Conservation (phyloP, 2,113 vertebrate genomes). For the Bolborhynchus lineola region DNA sequence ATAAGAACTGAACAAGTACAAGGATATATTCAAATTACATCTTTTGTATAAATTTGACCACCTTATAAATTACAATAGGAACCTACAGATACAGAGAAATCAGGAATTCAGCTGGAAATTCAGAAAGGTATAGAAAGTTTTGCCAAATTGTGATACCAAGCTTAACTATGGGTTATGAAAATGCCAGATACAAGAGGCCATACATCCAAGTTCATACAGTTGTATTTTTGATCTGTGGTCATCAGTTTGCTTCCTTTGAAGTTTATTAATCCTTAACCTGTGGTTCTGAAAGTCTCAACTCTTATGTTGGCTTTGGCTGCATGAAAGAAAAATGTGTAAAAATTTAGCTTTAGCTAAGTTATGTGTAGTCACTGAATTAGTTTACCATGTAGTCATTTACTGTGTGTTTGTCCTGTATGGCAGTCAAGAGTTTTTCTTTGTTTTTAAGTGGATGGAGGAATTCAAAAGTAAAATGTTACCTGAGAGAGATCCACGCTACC, state of each 20-base stretch:
- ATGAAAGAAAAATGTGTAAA: not conserved
- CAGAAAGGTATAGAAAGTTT: not conserved
- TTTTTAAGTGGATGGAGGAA: constrained; percentile 84
- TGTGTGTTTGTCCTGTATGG: not conserved
- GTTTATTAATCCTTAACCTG: not conserved
- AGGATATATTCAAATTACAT: not conserved
- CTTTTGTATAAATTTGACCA: not conserved
- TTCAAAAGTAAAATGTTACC: constrained; percentile 80
- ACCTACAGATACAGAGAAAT: not conserved
- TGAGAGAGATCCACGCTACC: constrained; percentile 78
- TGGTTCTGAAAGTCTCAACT: not conserved
- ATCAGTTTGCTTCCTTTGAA: not conserved
- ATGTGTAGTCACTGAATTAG: not conserved
- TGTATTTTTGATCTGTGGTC: not conserved
- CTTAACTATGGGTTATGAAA: not conserved
- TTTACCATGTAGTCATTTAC: not conserved
- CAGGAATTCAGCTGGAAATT: not conserved
- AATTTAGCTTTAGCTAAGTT: not conserved
- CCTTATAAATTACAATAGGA: not conserved
- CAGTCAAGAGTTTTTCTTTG: not conserved
- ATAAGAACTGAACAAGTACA: not conserved
- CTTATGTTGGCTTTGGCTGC: not conserved
- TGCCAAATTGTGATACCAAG: not conserved
- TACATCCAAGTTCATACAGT: not conserved
- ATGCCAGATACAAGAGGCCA: not conserved